Evolutionary conservation across 2,888 invertebrate genomes (phyloP), one percentile per base, ranked within the genome.

Genomic region (Caradrina kadenii): DNA sequence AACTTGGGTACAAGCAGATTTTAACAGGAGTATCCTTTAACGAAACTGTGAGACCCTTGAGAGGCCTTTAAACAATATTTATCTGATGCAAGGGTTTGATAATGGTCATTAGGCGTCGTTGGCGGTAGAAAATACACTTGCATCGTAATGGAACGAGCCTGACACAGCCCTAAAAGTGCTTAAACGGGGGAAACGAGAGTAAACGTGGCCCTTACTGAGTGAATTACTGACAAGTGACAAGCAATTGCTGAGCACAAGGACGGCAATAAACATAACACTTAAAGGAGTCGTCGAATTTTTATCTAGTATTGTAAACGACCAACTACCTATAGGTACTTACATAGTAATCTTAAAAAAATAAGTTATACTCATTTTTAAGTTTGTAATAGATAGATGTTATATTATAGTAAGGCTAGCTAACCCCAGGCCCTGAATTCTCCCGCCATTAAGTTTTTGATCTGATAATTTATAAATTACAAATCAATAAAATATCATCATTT

Each of bases 1-100:
- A 81, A 70, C 55, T 71, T 71, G 35, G 31, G 3, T 60, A 76
- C 67, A 68, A 48, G 31, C 55, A 62, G 69, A 68, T 75, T 77
- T 74, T 67, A 63, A 60, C 52, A 42, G 35, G 59, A 76, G 68
- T 59, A 73, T 82, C 73, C 76, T 69, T 55, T 49, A 53, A 21
- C 56, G 19, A 63, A 67, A 64, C 49, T 63, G 60, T 49, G 63
- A 42, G 31, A 49, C 66, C 66, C 60, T 60, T 65, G 58, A 70
- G 75, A 67, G 73, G 73, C 73, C 76, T 73, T 80, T 80, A 78
- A 80, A 80, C 75, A 83, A 81, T 83, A 83, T 83, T 83, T 83
- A 83, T 82, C 72, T 78, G 83, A 83, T 82, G 63, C 73, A 81
- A 69, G 78, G 65, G 70, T 69, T 73, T 76, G 82, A 83, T 83